Conservation (phyloP, 2,113 vertebrate genomes). For the Orycteropus afer region DNA sequence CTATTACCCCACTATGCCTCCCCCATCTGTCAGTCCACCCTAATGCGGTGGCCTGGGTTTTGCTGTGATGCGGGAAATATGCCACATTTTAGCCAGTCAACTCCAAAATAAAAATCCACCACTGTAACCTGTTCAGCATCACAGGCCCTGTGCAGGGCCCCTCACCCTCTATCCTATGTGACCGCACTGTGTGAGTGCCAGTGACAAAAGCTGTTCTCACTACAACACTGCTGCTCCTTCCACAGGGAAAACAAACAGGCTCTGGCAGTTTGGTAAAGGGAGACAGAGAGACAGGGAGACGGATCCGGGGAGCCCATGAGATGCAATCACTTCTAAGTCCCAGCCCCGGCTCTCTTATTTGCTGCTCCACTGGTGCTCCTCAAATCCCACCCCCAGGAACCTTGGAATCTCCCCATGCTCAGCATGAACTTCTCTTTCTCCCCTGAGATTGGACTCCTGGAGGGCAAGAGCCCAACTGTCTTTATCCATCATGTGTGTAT, state of each 20-base stretch:
- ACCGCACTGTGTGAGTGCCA: rapidly evolving
- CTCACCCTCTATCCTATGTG: not conserved
- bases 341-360: not conserved
- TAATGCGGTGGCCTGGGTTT: not conserved
- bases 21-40: not conserved
- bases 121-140: too few species aligned
- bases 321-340: not conserved
- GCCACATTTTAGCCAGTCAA: too few species aligned
- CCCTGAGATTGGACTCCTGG: not conserved
- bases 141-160: rapidly evolving
- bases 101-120: too few species aligned
- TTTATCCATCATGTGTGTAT: not conserved
- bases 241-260: not conserved
- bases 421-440: not conserved
- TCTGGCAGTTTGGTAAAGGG: not conserved
- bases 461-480: not conserved
- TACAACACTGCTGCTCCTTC: not conserved
- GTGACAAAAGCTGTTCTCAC: not conserved
- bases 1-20: not conserved
- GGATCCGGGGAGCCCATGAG: rapidly evolving
- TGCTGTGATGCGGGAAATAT: not conserved
- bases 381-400: not conserved
- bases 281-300: not conserved
- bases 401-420: not conserved
- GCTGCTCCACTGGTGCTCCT: not conserved